phyloP scores from a whole-genome alignment of 2,888 invertebrate species.

The Serripes groenlandicus region DNA sequence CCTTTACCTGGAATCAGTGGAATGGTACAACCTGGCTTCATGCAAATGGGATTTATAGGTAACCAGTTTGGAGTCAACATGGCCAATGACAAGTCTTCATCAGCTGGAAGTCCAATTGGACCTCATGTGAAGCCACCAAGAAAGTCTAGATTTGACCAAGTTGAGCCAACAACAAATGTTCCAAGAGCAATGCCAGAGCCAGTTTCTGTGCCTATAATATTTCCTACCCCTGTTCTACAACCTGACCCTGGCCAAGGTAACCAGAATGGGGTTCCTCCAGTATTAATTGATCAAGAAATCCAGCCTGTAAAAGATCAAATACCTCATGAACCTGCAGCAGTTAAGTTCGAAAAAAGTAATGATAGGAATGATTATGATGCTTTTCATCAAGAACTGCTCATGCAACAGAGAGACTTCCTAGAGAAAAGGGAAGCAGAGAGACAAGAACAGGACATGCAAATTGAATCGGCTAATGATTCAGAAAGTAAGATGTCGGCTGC shows the following conservation, averaged over 20 bases:
- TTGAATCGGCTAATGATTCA: background rate
- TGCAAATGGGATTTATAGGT: background rate
- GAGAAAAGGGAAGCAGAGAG: conserved; percentile 12
- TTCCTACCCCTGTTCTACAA: background rate
- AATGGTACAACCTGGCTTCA: background rate
- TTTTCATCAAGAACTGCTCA: conserved; percentile 1
- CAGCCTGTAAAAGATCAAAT: background rate
- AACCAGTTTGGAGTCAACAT: background rate
- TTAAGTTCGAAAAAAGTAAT: background rate
- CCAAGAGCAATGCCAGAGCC: background rate
- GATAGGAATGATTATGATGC: conserved; percentile 12
- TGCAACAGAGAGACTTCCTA: conserved; percentile 4
- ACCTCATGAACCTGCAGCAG: background rate
- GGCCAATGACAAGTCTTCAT: background rate
- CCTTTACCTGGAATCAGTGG: background rate
- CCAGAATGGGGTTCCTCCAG: background rate
- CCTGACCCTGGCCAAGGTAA: background rate
- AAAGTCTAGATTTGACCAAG: conserved; percentile 46
- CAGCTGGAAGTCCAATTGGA: background rate
- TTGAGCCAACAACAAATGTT: conserved; percentile 7
- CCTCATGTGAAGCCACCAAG: background rate
- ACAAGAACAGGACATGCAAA: conserved; percentile 10
- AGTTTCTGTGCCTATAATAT: background rate
- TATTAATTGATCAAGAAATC: background rate
- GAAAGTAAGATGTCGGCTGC: background rate